Conservation (phyloP, 1,140 invertebrate species). For the Chlorops oryzae region DNA sequence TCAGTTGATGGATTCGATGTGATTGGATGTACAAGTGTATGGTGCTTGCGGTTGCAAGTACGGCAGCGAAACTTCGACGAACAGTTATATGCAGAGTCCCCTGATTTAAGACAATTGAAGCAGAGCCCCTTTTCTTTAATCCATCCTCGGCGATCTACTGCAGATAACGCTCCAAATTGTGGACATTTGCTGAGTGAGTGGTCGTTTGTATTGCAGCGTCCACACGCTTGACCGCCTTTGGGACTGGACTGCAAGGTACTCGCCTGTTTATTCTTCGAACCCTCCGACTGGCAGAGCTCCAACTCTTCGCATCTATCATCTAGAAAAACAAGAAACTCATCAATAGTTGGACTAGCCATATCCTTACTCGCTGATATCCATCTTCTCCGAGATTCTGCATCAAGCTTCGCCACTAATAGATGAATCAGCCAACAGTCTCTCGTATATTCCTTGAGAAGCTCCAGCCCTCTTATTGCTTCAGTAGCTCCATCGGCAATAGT, state of each 20-base stretch:
- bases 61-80: not conserved
- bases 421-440: not conserved
- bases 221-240: not conserved
- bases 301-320: conserved; percentile 5
- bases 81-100: not conserved
- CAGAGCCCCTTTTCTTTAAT: not conserved
- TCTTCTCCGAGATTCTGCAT: not conserved
- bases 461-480: conserved; percentile 2
- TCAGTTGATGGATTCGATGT: not conserved
- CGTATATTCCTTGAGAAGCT: not conserved
- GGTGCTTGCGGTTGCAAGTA: not conserved
- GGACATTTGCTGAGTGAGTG: not conserved
- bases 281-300: not conserved
- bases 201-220: not conserved
- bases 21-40: not conserved
- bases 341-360: not conserved
- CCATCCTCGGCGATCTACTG: not conserved
- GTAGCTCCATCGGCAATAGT: not conserved
- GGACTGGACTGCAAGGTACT: not conserved
- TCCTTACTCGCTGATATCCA: not conserved
- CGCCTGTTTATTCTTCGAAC: not conserved
- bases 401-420: not conserved
- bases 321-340: conserved; percentile 4
- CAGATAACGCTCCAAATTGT: not conserved
- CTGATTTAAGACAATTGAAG: not conserved